A percentile compares a stretch with the other conserved stretches of the same genome.
Conservation (phyloP, 2,113 vertebrate species). For the Myrmophylax atrothorax region DNA sequence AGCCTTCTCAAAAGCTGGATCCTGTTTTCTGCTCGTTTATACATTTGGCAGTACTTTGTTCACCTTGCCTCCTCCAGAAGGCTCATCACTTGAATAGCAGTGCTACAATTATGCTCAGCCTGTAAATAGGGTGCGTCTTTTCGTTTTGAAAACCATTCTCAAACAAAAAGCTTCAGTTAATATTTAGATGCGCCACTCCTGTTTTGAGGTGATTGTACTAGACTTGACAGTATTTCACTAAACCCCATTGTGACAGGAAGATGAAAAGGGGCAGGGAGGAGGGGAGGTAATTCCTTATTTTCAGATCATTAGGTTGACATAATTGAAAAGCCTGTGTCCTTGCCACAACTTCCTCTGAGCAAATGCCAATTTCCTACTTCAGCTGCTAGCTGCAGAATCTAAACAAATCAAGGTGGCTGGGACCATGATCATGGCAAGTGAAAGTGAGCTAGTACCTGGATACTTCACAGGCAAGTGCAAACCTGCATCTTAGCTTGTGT, state of each 20-base stretch:
- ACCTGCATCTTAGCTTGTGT: not conserved
- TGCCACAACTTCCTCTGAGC: not conserved
- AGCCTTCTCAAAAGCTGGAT: not conserved
- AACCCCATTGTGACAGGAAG: not conserved
- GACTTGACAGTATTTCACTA: not conserved
- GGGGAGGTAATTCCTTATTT: not conserved
- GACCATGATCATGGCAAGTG: not conserved
- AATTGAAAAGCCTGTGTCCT: not conserved
- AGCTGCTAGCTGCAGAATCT: not conserved
- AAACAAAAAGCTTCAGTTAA: not conserved
- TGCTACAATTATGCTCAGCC: rapidly evolving
- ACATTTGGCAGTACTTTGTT: not conserved
- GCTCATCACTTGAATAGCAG: not conserved
- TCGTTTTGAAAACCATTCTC: not conserved
- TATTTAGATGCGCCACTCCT: not conserved
- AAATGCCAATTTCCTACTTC: not conserved
- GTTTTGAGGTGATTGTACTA: not conserved
- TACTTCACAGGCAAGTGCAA: not conserved
- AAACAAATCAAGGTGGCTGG: not conserved
- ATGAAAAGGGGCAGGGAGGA: not conserved
- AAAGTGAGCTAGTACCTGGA: not conserved
- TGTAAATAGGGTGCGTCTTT: not conserved
- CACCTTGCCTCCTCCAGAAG: not conserved
- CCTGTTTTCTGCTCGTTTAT: not conserved
- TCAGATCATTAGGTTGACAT: not conserved